A percentile compares a stretch with the other conserved stretches of the same genome.
Conservation (phyloP, 2,888 invertebrate genomes). For the Rhodophaea formosa region DNA sequence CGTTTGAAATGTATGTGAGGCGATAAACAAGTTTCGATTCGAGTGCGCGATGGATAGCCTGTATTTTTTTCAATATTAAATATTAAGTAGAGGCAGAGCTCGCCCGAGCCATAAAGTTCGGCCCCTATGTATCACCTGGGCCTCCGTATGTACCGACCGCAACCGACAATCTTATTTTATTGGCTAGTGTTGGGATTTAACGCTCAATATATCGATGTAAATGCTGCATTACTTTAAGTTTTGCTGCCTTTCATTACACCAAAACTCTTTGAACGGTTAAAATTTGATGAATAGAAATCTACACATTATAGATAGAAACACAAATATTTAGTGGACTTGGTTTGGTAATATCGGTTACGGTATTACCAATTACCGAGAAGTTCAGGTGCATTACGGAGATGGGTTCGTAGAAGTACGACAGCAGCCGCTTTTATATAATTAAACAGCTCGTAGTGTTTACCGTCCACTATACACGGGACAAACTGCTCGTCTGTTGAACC, state of each 20-base stretch:
- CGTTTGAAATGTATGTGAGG: slow-evolving; percentile 33
- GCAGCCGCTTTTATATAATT: neutral
- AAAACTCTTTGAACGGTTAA: no score
- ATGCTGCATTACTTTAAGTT: neutral
- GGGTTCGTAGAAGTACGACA: neutral
- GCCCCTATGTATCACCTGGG: slow-evolving; percentile 73
- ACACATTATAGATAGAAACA: neutral
- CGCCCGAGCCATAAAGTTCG: slow-evolving; percentile 68
- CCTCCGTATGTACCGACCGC: slow-evolving; percentile 51
- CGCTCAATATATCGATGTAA: slow-evolving; percentile 9
- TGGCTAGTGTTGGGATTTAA: slow-evolving; percentile 48
- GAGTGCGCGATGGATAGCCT: slow-evolving; percentile 56
- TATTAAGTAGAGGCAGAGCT: slow-evolving; percentile 74
- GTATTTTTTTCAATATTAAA: slow-evolving; percentile 70
- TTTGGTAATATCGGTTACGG: no score
- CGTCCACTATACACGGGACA: neutral
- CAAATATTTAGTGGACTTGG: neutral
- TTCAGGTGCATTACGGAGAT: neutral
- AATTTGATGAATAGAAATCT: no score
- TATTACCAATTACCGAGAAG: neutral
- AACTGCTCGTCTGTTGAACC: neutral
- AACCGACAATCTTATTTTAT: slow-evolving; percentile 72
- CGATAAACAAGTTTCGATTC: slow-evolving; percentile 59
- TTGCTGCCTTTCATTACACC: neutral
- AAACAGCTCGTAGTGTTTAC: neutral